Conservation (phyloP, 92 coral and sea anemone species). For the Hydrozoanthus gracilis region DNA sequence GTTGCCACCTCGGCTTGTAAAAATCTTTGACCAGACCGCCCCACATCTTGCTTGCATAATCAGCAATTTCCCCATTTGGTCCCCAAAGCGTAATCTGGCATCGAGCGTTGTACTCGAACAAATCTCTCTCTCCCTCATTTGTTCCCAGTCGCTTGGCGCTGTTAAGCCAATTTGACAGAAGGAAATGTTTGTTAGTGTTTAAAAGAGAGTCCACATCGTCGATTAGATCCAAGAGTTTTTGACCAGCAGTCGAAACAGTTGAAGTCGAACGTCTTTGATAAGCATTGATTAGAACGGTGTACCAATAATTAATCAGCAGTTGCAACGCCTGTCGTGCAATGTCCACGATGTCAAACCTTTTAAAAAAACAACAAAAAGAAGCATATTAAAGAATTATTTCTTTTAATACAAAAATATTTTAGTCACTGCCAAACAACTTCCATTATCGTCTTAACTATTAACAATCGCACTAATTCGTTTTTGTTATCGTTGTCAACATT, state of each 20-base stretch:
- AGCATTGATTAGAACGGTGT: slow-evolving; percentile 59
- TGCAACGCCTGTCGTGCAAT: slow-evolving; percentile 84
- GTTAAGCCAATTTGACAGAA: slow-evolving; percentile 83
- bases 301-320: slow-evolving; percentile 57
- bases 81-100: slow-evolving; percentile 93
- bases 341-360: slow-evolving; percentile 81
- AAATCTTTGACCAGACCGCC: slow-evolving; percentile 70
- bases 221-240: slow-evolving; percentile 57
- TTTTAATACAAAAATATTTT: neutral
- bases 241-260: slow-evolving; percentile 48
- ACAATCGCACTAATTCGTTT: too few species aligned
- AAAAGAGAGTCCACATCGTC: slow-evolving; percentile 73
- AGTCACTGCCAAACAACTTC: neutral
- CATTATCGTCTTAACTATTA: too few species aligned
- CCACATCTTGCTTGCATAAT: slow-evolving; percentile 97
- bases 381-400: neutral
- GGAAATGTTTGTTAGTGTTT: slow-evolving; percentile 77
- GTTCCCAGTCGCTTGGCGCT: slow-evolving; percentile 78
- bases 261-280: slow-evolving; percentile 49
- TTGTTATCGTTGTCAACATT: too few species aligned
- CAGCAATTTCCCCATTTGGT: slow-evolving; percentile 80
- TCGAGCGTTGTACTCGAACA: slow-evolving; percentile 88
- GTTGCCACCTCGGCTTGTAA: slow-evolving; percentile 83
- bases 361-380: neutral
- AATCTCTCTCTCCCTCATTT: slow-evolving; percentile 55